Evolutionary conservation across 2,888 invertebrate species (phyloP), one percentile per base, ranked within the genome.

Genomic region (Stenoptilia bipunctidactyla): DNA sequence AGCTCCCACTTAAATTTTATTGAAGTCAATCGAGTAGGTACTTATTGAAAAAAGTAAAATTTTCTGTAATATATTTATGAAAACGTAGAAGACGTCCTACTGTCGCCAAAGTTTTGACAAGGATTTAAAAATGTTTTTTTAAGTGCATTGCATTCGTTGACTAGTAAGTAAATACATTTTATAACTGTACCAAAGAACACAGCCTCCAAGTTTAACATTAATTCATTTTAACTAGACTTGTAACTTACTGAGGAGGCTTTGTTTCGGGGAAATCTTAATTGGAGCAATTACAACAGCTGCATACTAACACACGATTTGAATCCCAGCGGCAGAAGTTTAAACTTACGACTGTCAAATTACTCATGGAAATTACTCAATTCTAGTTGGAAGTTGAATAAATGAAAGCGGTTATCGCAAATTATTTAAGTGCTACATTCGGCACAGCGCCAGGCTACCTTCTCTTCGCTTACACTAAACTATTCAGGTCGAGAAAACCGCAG

Each of bases 401-500:
- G 66, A 73, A 67, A 68, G 69, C 64, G 65, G 71, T 74, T 75
- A 75, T 76, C 68, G 67, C 69, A 69, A 80, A 76, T 75, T 72
- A 80, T 76, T 75, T 72, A 70, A 69, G 63, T 70, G 73, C 66
- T 67, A 72, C 68, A 72, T 71, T 79, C 72, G 76, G 79, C 72
- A 69, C 69, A 62, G 64, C 70, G 75, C 72, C 74, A 75, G 65
- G 60, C n/a, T 58, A 62, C 46, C 48, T 66, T 66, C 68, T 68
- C 68, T 62, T 55, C 58, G 68, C 65, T 71, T 73, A 66, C 62
- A 65, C 67, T 71, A 65, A 76, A 74, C 74, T 75, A 79, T 77
- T 72, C 73, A 74, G 73, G 70, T 68, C 67, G 72, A 62, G 66
- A 58, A 68, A 74, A 70, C 77, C 79, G 66, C 77, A 74, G 55